These are phyloP conservation scores for Chloroceryle amazona DNA, from an alignment of 2,797 vertebrate species.

Conservation along the genomic window DNA sequence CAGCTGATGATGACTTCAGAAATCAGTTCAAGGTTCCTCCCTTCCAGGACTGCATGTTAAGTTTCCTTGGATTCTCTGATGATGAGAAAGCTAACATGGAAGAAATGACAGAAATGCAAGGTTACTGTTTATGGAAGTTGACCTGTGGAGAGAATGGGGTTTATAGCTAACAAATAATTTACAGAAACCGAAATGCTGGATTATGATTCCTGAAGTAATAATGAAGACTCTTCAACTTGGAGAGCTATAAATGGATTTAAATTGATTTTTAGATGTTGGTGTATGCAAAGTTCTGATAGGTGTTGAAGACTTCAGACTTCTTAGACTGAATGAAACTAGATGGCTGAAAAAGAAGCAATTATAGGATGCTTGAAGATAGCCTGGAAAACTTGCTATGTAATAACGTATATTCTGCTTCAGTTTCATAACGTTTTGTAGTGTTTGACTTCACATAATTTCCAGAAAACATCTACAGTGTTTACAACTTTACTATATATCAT, in stretches of 20 bases:
- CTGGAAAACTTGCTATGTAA: not conserved
- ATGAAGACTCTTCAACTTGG: not conserved
- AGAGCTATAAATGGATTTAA: not conserved
- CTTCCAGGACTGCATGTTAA: conserved; percentile 95
- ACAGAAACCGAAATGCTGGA: not conserved
- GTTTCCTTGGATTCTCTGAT: conserved; percentile 95
- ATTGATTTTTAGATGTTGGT: not conserved
- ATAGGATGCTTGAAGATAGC: not conserved
- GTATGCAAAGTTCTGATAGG: not conserved
- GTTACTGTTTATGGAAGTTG: conserved; percentile 72
- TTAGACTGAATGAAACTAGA: not conserved
- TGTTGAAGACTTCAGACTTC: not conserved
- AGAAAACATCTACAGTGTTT: not conserved
- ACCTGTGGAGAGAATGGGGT: not conserved
- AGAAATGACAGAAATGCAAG: conserved; percentile 96
- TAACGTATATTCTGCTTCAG: not conserved
- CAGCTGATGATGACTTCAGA: conserved; percentile 89
- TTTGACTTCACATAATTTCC: not conserved
- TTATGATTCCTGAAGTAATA: not conserved
- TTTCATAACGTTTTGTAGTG: not conserved
- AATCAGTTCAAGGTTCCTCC: conserved; percentile 95
- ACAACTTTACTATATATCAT: not conserved
- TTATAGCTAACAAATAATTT: not conserved
- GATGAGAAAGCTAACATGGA: conserved; percentile 96
- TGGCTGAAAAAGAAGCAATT: not conserved